Base-by-base conservation (phyloP, 2,888 invertebrate species). In the Drosophila formosana region DNA sequence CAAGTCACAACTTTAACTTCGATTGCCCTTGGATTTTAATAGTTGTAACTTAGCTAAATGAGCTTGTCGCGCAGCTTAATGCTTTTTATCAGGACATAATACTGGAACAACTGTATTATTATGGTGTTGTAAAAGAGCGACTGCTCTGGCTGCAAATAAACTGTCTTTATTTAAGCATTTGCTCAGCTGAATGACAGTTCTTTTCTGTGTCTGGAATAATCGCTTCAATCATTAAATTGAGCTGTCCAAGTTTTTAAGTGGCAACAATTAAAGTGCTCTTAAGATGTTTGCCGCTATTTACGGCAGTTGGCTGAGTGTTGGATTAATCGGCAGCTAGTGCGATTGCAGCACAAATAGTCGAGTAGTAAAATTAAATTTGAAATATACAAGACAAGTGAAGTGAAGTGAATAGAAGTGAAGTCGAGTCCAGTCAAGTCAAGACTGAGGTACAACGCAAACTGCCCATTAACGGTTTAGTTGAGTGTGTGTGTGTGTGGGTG, bases 351-450 rank as follows among this genome's bases (percentile, higher is more conserved):
- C 5, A 11, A 50, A 37, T 39, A n/a, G 13, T 18, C 13, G 32
- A 11, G 39, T 13, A 56, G 34, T 37, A 56, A 69, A 77, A 81
- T 86, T 74, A 57, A 69, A 79, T 83, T 71, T 49, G 37, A 64
- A 78, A 52, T 55, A 66, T 47, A 71, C 60, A 77, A 49, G 39
- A 41, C 39, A 41, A 41, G 39, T 18, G 13, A 41, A 41, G 39
- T 41, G 13, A n/a, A 37, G 37, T n/a, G 13, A 6, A 39, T 13
- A 13, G n/a, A n/a, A 37, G 39, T 13, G 3, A 11, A 41, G 55
- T 45, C 55, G 62, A 74, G 62, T 18, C 18, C 3, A 34, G 37
- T 37, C n/a, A 11, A 37, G 55, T 45, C 55, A 65, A 75, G 64
- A 67, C 49, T 69, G 73, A 51, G 69, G 77, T 9, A 11, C 26